These are phyloP conservation scores for Zapornia atra DNA, from an alignment of 2,113 vertebrate genomes.

Conservation along the genomic window DNA sequence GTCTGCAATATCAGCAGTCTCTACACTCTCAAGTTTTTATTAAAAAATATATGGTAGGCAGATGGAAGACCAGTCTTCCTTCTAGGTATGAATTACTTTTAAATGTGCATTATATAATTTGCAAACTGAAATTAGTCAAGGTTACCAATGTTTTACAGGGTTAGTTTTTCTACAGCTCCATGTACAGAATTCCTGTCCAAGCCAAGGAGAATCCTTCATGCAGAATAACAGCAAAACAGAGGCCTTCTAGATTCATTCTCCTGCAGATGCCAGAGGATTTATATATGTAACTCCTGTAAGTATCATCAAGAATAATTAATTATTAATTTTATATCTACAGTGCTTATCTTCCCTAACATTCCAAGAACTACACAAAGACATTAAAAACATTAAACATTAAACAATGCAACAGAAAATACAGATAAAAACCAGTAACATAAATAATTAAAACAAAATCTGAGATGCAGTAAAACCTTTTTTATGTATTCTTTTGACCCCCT, in stretches of 20 bases:
- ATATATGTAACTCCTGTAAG: not conserved
- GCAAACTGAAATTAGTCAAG: not conserved
- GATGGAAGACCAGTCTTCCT: not conserved
- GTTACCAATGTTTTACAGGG: not conserved
- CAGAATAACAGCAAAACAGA: not conserved
- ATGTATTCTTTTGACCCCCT: not conserved
- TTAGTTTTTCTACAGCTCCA: not conserved
- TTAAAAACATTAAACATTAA: slow-evolving; percentile 32
- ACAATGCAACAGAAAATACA: slow-evolving; percentile 3
- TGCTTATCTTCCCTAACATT: not conserved
- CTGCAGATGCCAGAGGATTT: not conserved
- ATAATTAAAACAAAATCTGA: slow-evolving; percentile 19
- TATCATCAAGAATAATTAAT: slow-evolving; percentile 19
- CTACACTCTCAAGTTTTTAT: not conserved
- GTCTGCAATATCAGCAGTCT: not conserved
- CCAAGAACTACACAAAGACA: not conserved
- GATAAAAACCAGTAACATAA: not conserved
- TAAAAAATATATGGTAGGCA: not conserved
- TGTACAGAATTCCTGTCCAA: not conserved
- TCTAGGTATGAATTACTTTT: not conserved
- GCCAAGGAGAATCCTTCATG: not conserved
- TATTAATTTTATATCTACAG: slow-evolving; percentile 17
- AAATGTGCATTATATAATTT: not conserved
- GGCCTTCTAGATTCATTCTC: not conserved
- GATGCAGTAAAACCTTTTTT: not conserved